These are phyloP conservation scores for Amblyjoppa proteus DNA, from an alignment of 2,888 invertebrate species.

Conservation along the genomic window DNA sequence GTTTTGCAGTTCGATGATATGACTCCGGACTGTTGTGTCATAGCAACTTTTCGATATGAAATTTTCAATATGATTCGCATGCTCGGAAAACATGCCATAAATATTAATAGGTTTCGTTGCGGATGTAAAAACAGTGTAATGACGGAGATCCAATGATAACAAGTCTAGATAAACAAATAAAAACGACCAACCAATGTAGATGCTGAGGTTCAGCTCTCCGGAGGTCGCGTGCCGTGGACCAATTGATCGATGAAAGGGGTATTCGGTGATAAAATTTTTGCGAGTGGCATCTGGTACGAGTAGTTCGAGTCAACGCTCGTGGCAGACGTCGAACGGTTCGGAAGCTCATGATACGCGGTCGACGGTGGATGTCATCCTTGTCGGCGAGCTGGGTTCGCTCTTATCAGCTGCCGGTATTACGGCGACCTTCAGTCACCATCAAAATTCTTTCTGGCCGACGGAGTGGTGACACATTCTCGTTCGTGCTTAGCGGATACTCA, in stretches of 20 bases:
- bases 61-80: background rate
- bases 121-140: too few relatives aligned
- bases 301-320: background rate
- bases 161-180: too few relatives aligned
- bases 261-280: background rate
- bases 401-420: background rate
- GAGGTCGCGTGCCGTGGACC: background rate
- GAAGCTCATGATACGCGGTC: background rate
- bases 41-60: background rate
- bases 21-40: background rate
- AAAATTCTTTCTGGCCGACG: background rate
- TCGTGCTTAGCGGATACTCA: background rate
- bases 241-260: background rate
- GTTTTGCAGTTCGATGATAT: background rate
- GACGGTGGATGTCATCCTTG: background rate
- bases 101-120: too few relatives aligned
- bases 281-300: background rate
- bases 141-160: too few relatives aligned
- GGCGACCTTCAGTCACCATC: background rate
- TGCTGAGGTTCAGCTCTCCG: too few relatives aligned
- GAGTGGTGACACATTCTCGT: background rate
- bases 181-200: too few relatives aligned
- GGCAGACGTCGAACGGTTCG: background rate
- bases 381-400: background rate
- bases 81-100: too few relatives aligned